A percentile compares a stretch with the other conserved stretches of the same genome.
Evolutionary conservation across 2,888 invertebrate genomes (phyloP).

Genomic region (Entomobrya proxima): DNA sequence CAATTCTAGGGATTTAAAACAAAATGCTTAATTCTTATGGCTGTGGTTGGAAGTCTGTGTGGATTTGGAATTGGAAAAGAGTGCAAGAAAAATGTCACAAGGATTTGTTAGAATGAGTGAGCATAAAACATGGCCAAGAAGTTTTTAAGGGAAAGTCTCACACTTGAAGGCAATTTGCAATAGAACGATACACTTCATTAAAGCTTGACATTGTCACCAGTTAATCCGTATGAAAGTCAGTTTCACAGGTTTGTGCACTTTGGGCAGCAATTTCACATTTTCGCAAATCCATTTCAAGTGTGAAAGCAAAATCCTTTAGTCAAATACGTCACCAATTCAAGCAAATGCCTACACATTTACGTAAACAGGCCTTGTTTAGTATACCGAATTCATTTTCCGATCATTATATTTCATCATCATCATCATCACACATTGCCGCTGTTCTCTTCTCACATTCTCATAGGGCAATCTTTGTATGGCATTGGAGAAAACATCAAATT

Average conservation of each 20-base stretch:
- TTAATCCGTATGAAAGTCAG: slow-evolving; percentile 31
- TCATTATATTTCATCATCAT: too few relatives aligned
- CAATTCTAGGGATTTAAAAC: too few relatives aligned
- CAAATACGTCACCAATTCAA: slow-evolving; percentile 51
- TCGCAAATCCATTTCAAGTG: neutral
- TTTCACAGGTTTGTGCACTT: slow-evolving; percentile 57
- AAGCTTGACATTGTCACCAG: slow-evolving; percentile 15
- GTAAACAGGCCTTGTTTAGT: neutral
- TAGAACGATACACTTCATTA: neutral
- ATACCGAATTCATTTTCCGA: neutral
- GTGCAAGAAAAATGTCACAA: too few relatives aligned
- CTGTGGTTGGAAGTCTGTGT: too few relatives aligned
- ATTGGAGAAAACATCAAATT: neutral
- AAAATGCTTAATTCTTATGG: too few relatives aligned
- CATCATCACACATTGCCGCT: neutral
- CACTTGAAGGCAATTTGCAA: neutral
- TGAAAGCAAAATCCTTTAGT: slow-evolving; percentile 33
- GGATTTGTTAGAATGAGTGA: too few relatives aligned
- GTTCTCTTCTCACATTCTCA: neutral
- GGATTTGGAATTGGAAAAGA: too few relatives aligned
- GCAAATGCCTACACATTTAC: too few relatives aligned
- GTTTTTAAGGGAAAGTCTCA: neutral
- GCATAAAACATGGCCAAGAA: too few relatives aligned
- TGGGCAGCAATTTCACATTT: neutral
- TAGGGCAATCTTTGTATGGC: neutral